Evolutionary conservation across 2,113 vertebrate species (phyloP).

Genomic region (Pyrgilauda ruficollis): DNA sequence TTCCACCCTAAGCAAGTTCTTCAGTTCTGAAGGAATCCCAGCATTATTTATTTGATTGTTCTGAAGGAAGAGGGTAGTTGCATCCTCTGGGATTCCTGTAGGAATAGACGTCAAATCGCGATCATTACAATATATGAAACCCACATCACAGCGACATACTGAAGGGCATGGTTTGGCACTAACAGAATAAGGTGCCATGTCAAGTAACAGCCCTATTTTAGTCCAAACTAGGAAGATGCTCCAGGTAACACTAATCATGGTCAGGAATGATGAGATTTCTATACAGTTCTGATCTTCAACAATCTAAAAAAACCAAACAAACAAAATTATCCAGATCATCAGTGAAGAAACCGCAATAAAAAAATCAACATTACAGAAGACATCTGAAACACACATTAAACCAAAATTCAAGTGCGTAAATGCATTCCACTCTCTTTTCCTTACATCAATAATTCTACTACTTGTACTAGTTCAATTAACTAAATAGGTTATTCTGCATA

Average conservation of each 20-base stretch:
- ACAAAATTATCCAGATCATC: conserved; percentile 59
- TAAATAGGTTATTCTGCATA: neutral
- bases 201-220: conserved; percentile 90
- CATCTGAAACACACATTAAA: neutral
- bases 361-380: conserved; percentile 33
- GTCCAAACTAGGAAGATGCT: conserved; percentile 89
- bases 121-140: conserved; percentile 99
- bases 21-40: conserved; percentile 92
- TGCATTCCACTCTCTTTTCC: neutral
- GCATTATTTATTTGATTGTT: conserved; percentile 99
- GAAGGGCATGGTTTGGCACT: conserved; percentile 91
- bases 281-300: conserved; percentile 74
- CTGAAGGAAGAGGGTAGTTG: conserved; percentile 97
- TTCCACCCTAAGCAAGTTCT: conserved; percentile 88
- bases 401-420: neutral
- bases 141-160: conserved; percentile 92
- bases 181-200: conserved; percentile 83
- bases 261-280: conserved; percentile 80
- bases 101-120: conserved; percentile 96
- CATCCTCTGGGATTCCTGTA: conserved; percentile 89
- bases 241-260: conserved; percentile 91
- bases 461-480: neutral
- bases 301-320: conserved; percentile 78
- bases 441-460: neutral
- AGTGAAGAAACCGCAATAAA: conserved; percentile 29